Base-by-base conservation (phyloP, 2,888 invertebrate genomes). In the Mechanitis messenoides region DNA sequence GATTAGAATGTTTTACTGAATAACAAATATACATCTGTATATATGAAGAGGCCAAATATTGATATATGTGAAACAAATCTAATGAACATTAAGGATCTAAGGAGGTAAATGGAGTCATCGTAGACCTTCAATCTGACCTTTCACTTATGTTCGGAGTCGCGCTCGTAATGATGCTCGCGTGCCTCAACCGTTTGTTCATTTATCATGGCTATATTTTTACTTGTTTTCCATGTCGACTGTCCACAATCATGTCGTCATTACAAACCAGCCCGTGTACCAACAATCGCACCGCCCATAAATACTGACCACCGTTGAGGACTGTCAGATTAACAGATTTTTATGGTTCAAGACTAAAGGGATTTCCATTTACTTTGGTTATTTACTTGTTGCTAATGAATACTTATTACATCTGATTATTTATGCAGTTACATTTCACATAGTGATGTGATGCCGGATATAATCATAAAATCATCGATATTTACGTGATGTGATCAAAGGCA, bases 181-280 rank as follows among this genome's bases (percentile, higher is more conserved):
- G 85, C 83, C 80, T 75, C 72, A 68, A 64, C 72, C 71, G 68
- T 67, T 67, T 67, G 63, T 77, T 75, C 85, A 87, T 87, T 87
- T 87, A 86, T 86, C 85, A 87, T 80, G 74, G 77, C 76, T 72
- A 78, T 85, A 84, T 85, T 85, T 86, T 83, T 87, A 86, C 85
- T 85, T 83, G 85, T 87, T 85, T 83, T 76, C 79, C 80, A 79
- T 85, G 86, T 85, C 81, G 78, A 72, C 81, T 84, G 86, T 87
- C 83, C 80, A 85, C 87, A 85, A 84, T 83, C 87, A 85, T 87
- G 87, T 87, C 85, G 81, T 87, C 87, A 88, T 88, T 89, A 88
- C 87, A 77, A 79, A 75, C 83, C 78, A 74, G 80, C 76, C 73
- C 81, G 80, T 81, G 84, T 83, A 81, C 68, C 65, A 67, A 71